phyloP scores from a whole-genome alignment of 2,888 invertebrate genomes.

The Monopis laevigella region DNA sequence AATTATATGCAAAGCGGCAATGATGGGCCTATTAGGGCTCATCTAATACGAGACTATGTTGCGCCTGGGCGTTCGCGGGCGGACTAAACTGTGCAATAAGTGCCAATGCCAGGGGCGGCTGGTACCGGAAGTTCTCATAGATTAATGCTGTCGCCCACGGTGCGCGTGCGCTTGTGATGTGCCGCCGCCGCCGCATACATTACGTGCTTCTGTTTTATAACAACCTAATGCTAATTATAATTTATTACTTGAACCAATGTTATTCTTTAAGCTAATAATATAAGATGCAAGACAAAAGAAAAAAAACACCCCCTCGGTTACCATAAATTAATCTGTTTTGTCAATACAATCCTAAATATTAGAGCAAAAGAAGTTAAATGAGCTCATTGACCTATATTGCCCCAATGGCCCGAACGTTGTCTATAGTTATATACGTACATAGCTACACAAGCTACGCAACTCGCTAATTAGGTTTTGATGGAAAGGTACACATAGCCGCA shows the following conservation, averaged over 20 bases:
- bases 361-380: too few species aligned
- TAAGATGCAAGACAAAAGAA: too few species aligned
- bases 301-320: too few species aligned
- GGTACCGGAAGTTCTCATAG: constrained; percentile 27
- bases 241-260: too few species aligned
- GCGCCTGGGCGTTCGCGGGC: constrained; percentile 8
- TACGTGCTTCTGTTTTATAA: too few species aligned
- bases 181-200: constrained; percentile 20
- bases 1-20: constrained; percentile 2
- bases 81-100: constrained; percentile 9
- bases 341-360: too few species aligned
- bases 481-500: constrained; percentile 2
- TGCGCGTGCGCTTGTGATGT: constrained; percentile 28
- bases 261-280: too few species aligned
- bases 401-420: background rate
- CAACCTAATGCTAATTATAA: too few species aligned
- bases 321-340: too few species aligned
- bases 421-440: background rate
- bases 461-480: constrained; percentile 10
- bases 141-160: constrained; percentile 41
- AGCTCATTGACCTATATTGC: too few species aligned
- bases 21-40: background rate
- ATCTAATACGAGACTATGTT: constrained; percentile 5
- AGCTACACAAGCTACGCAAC: background rate
- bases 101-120: constrained; percentile 24